Evolutionary conservation across 2,113 vertebrate genomes (phyloP), one percentile per base, ranked within the genome.

Genomic region (Cnemophilus loriae): DNA sequence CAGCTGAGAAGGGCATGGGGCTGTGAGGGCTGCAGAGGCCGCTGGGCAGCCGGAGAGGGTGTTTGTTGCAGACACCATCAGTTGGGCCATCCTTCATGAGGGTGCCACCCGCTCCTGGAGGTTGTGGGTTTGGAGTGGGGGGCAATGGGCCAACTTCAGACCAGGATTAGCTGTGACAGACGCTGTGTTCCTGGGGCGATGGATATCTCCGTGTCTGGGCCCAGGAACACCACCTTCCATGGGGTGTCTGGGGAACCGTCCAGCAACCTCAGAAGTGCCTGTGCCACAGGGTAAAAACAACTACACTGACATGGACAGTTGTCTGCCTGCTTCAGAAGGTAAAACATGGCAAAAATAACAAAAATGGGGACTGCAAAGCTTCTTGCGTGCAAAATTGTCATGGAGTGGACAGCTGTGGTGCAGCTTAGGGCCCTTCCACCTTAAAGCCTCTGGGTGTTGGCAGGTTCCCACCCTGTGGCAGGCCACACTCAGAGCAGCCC

Each of bases 321-420:
- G 46, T n/a, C 73, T 79, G 44, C 23, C 59, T 26, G 26, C 52
- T 89, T 69, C 63, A 71, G 41, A 37, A 57, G 41, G 42, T 14
- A 17, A 39, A 63, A 64, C 60, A 28, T 6, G 39, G 52, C 13
- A 61, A 69, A 61, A 65, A 49, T 32, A 64, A 30, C 39, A 73
- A 57, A 30, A 67, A 21, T 3, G 26, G 27, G 9, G 56, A 7
- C 56, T 24, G 46, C 32, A 41, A 68, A 82, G 28, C 16, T 59
- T 68, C 46, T 32, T 33, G 46, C 42, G 9, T 9, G 18, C 32
- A 42, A 33, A 83, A 41, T 11, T n/a, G 47, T 13, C 11, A 13
- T 1, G 6, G 37, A 44, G 17, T 4, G 0, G 56, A 23, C 0
- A 13, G 46, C 16, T 0, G 0, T 20, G 6, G 37, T 3, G 28